phyloP scores from a whole-genome alignment of 2,888 invertebrate species.

The Elegia similella region DNA sequence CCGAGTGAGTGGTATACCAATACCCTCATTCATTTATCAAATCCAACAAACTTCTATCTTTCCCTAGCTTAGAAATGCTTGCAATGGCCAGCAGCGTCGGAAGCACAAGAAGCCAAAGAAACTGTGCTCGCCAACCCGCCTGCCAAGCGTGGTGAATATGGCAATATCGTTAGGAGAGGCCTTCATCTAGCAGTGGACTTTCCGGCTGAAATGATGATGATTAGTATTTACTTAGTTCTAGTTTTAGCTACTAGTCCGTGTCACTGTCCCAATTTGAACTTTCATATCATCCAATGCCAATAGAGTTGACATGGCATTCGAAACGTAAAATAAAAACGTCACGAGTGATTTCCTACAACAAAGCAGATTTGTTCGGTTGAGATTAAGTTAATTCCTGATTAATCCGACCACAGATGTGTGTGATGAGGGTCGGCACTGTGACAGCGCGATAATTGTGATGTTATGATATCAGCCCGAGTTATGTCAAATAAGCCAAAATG shows the following conservation, averaged over 20 bases:
- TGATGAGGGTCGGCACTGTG: slow-evolving; percentile 66
- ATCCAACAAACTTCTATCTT: too few relatives aligned
- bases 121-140: too few relatives aligned
- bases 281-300: slow-evolving; percentile 11
- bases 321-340: slow-evolving; percentile 43
- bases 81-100: too few relatives aligned
- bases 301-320: slow-evolving; percentile 13
- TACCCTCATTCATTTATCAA: too few relatives aligned
- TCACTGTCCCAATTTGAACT: background rate
- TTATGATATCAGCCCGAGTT: slow-evolving; percentile 48
- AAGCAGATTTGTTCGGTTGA: slow-evolving; percentile 54
- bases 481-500: slow-evolving; percentile 28
- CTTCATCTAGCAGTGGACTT: too few relatives aligned
- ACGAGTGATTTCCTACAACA: slow-evolving; percentile 44
- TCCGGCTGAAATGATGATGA: too few relatives aligned
- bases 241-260: background rate
- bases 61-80: too few relatives aligned
- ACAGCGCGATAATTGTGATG: slow-evolving; percentile 71
- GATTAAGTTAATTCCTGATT: slow-evolving; percentile 62
- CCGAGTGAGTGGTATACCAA: too few relatives aligned
- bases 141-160: too few relatives aligned
- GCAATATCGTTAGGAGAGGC: too few relatives aligned
- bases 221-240: too few relatives aligned
- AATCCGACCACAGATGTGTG: slow-evolving; percentile 62
- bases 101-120: too few relatives aligned